These are phyloP conservation scores for Diplogasteroides magnus DNA, from an alignment of 1,140 invertebrate species.

Conservation along the genomic window DNA sequence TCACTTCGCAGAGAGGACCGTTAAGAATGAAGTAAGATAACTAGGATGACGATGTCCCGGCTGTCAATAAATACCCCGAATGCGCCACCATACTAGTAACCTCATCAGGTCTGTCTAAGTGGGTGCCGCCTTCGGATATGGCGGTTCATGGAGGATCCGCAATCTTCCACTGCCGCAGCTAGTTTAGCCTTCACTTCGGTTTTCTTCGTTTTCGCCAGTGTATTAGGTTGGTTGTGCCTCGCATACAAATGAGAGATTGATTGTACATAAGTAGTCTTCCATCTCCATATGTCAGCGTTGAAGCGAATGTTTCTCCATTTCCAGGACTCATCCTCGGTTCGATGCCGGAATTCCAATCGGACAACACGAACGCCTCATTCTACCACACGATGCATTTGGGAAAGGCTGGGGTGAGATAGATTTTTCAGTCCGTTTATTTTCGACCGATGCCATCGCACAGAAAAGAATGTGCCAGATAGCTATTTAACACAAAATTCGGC, in stretches of 20 bases:
- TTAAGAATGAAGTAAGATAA: too few species aligned
- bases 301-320: constrained; percentile 5
- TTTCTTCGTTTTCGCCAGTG: constrained; percentile 47
- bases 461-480: too few species aligned
- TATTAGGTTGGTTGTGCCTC: constrained; percentile 39
- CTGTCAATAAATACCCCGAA: too few species aligned
- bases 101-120: constrained; percentile 34
- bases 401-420: constrained; percentile 5
- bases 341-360: constrained; percentile 53
- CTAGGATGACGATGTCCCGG: too few species aligned
- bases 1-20: too few species aligned
- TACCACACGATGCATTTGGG: constrained; percentile 44
- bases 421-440: too few species aligned
- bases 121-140: constrained; percentile 42
- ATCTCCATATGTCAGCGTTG: too few species aligned
- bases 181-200: constrained; percentile 47
- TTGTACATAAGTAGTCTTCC: not conserved
- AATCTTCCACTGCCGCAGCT: constrained; percentile 42
- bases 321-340: constrained; percentile 50
- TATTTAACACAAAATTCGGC: too few species aligned
- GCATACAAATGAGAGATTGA: constrained; percentile 12
- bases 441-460: too few species aligned
- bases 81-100: too few species aligned
- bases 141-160: constrained; percentile 47
- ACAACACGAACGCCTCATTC: constrained; percentile 40